Evolutionary conservation across 2,888 invertebrate genomes (phyloP).

Genomic region (Steinernema scapterisci): DNA sequence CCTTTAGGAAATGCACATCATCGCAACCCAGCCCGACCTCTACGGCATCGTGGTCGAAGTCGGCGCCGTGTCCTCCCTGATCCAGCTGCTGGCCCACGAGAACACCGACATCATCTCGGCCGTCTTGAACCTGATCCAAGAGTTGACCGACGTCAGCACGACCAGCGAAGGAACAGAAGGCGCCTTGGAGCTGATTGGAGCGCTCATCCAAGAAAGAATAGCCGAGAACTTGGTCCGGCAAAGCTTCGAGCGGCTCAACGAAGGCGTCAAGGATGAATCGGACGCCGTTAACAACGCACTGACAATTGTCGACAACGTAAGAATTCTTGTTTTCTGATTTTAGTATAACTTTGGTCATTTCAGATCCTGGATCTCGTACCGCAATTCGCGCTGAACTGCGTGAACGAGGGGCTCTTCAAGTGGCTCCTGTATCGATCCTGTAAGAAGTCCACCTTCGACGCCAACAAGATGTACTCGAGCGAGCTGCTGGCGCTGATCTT

Average conservation of each 20-base stretch:
- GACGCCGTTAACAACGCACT: constrained; percentile 95
- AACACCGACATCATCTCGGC: constrained; percentile 89
- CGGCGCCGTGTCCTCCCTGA: constrained; percentile 82
- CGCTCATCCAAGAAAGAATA: constrained; percentile 85
- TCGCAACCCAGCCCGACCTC: constrained; percentile 92
- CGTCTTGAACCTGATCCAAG: constrained; percentile 78
- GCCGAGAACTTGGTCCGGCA: constrained; percentile 89
- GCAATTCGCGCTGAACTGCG: constrained; percentile 72
- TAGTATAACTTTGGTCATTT: constrained; percentile 24
- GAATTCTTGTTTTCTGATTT: constrained; percentile 25
- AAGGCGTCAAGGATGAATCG: constrained; percentile 76
- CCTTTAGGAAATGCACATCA: constrained; percentile 81
- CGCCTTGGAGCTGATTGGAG: constrained; percentile 78
- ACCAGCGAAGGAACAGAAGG: constrained; percentile 73
- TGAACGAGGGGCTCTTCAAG: constrained; percentile 56
- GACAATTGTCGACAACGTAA: constrained; percentile 89
- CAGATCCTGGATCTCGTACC: constrained; percentile 79
- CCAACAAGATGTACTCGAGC: constrained; percentile 77
- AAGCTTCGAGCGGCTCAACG: constrained; percentile 86
- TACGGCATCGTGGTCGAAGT: constrained; percentile 88
- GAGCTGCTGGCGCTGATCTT: constrained; percentile 93
- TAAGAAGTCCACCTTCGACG: constrained; percentile 58
- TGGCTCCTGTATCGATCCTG: constrained; percentile 87
- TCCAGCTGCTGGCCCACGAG: constrained; percentile 90
- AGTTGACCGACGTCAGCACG: constrained; percentile 93